phyloP scores from a whole-genome alignment of 2,797 vertebrate species.

The Sebastes elongatus region DNA sequence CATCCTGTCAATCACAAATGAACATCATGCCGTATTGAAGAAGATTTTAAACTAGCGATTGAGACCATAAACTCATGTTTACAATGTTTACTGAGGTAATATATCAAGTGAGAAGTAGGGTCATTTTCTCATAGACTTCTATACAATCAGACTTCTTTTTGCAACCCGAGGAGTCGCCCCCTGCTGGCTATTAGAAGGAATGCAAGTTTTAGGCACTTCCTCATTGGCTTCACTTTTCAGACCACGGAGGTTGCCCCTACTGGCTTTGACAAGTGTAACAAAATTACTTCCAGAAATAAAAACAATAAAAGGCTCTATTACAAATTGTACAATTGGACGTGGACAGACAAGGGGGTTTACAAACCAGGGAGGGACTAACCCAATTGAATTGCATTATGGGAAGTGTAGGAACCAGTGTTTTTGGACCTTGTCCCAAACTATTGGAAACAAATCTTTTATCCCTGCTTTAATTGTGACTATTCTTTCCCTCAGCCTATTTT shows the following conservation, averaged over 20 bases:
- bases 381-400: neutral
- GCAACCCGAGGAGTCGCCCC: no score
- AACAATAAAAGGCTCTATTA: neutral
- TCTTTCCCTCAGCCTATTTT: no score
- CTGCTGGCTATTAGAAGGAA: no score
- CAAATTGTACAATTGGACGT: neutral
- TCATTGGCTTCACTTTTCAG: no score
- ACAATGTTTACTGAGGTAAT: no score
- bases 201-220: no score
- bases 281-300: neutral
- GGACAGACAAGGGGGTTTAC: neutral
- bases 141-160: no score
- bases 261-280: neutral
- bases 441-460: neutral
- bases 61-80: neutral
- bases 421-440: neutral
- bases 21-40: neutral
- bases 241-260: no score
- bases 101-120: neutral
- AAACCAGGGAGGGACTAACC: neutral
- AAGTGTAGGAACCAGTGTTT: neutral
- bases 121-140: neutral
- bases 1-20: neutral
- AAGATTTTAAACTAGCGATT: neutral
- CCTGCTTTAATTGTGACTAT: neutral